Evolutionary conservation across 2,888 invertebrate genomes (phyloP).

Genomic region (Romanomermis culicivorax): DNA sequence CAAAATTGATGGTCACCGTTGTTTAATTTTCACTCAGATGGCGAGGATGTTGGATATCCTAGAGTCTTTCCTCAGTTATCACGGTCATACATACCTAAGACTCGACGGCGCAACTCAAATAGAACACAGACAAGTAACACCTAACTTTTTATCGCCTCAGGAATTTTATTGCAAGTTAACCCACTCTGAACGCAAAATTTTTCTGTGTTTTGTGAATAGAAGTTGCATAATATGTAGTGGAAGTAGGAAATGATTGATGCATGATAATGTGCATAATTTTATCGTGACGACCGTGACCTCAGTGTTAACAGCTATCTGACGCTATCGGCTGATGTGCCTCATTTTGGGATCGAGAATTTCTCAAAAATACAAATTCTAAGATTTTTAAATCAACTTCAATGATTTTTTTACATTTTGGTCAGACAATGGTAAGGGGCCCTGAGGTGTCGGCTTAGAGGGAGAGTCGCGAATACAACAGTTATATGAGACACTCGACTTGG

Average conservation of each 20-base stretch:
- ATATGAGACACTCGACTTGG: slow-evolving; percentile 4
- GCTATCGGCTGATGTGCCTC: too few relatives aligned
- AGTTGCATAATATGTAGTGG: not conserved
- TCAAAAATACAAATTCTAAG: too few relatives aligned
- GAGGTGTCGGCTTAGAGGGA: too few relatives aligned
- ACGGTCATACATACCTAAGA: slow-evolving; percentile 83
- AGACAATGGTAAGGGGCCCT: too few relatives aligned
- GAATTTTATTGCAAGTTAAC: not conserved
- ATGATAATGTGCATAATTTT: slow-evolving; percentile 7
- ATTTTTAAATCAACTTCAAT: not conserved
- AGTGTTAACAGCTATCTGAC: too few relatives aligned
- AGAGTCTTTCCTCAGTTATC: slow-evolving; percentile 84
- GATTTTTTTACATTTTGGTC: not conserved
- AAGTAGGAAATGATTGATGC: slow-evolving; percentile 1
- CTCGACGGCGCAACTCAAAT: slow-evolving; percentile 87
- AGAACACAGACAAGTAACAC: slow-evolving; percentile 76
- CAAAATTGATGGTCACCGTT: slow-evolving; percentile 63
- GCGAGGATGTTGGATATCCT: slow-evolving; percentile 93
- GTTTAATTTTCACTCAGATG: slow-evolving; percentile 97
- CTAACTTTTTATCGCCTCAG: too few relatives aligned
- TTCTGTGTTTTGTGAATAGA: too few relatives aligned
- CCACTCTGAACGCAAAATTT: not conserved
- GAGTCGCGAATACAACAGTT: not conserved
- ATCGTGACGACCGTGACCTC: too few relatives aligned
- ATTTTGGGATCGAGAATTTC: too few relatives aligned